Evolutionary conservation across 2,797 vertebrate genomes (phyloP).

Genomic region (Tolypeutes matacus): DNA sequence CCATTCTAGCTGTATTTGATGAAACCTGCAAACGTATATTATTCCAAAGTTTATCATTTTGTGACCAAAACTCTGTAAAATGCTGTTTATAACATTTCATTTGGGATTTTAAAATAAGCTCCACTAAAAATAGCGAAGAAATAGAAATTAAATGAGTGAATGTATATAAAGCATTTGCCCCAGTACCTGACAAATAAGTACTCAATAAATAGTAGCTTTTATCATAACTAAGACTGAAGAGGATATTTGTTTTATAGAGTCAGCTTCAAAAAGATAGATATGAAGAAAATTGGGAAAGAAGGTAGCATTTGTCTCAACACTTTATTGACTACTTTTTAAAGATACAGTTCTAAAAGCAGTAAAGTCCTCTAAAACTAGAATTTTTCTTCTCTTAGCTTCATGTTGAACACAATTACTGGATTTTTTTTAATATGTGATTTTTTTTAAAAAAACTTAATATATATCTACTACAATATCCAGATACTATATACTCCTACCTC

Average conservation of each 20-base stretch:
- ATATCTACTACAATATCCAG: neutral
- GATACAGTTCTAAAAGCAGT: neutral
- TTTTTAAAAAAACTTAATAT: neutral
- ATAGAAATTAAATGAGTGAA: constrained; percentile 39
- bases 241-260: constrained; percentile 12
- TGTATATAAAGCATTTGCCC: neutral
- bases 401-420: neutral
- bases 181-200: neutral
- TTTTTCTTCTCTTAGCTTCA: neutral
- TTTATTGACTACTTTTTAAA: neutral
- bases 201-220: neutral
- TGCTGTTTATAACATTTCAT: neutral
- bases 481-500: neutral
- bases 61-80: neutral
- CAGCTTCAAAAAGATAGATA: neutral
- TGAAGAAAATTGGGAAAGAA: neutral
- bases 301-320: neutral
- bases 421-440: neutral
- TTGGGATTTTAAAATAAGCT: constrained; percentile 42
- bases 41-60: neutral
- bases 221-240: constrained; percentile 10
- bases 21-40: neutral
- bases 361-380: neutral
- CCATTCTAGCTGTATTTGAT: neutral
- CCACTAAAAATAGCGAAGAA: constrained; percentile 33